Evolutionary conservation across 2,888 invertebrate species (phyloP), one percentile per base, ranked within the genome.

Genomic region (Chironomus tentans): DNA sequence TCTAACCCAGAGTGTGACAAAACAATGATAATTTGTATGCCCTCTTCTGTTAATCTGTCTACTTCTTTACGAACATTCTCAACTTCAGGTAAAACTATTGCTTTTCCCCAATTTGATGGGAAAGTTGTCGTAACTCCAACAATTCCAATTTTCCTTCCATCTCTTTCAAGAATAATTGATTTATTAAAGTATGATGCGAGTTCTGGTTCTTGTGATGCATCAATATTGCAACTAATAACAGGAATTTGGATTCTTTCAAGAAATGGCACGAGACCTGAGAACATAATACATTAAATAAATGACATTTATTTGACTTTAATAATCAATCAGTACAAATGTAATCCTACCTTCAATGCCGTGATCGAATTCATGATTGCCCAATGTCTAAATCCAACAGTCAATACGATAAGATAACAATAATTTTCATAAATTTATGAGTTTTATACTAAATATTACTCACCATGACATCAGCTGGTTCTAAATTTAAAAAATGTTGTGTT

Each of bases 291-390:
- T 38, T 28, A 4, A 38, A 38, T 10, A 10, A 28, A 28, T 38
- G 38, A 38, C 38, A 10, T 38, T 38, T 10, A 38, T 38, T n/a
- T 38, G 10, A 38, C 38, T 38, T 38, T 38, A 1, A 38, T 38
- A 10, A 38, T 1, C 7, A 38, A 38, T 38, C 38, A 10, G 1
- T 38, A 10, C 1, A 38, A 38, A 38, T 38, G 7, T 10, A 38
- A 38, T 38, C 38, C 38, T 38, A 38, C 92, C 93, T 12, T 84
- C 87, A 2, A 94, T 84, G 2, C 88, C 89, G 79, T 91, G 87
- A 81, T 95, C 95, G 80, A 95, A 95, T 82, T 95, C 95, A 80
- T 95, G 94, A 82, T 94, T 94, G 0, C 94, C 94, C 10, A 94
- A 81, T 0, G 92, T 91, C 94, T 92, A 81, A 56, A 56, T 56